These are phyloP conservation scores for Slavum lentiscoides DNA, from an alignment of 2,888 invertebrate species.

Conservation along the genomic window DNA sequence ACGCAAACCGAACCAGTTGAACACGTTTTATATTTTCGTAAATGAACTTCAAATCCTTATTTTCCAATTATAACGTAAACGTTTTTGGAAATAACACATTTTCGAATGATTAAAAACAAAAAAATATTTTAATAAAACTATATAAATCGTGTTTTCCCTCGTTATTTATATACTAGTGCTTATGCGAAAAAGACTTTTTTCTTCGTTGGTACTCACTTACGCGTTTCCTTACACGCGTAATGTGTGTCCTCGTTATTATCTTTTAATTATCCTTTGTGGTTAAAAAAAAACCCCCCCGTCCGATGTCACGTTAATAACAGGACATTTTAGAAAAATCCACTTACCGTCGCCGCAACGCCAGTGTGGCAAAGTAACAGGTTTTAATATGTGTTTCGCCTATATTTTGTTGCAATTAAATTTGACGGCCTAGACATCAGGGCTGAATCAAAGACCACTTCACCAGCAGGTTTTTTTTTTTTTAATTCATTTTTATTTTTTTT, in stretches of 20 bases:
- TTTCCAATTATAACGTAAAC: background rate
- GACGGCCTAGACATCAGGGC: slow-evolving; percentile 48
- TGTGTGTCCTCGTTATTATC: background rate
- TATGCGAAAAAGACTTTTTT: too few relatives aligned
- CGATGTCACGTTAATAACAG: background rate
- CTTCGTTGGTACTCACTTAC: background rate
- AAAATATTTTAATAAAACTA: background rate
- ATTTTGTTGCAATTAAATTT: slow-evolving; percentile 40
- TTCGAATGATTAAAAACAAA: too few relatives aligned
- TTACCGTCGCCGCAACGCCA: background rate
- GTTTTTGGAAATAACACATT: background rate
- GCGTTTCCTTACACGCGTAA: background rate
- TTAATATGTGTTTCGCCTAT: slow-evolving; percentile 20
- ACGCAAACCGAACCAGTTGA: background rate
- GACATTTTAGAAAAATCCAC: slow-evolving; percentile 14
- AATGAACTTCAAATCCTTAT: background rate
- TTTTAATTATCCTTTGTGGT: background rate
- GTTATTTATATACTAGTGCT: background rate
- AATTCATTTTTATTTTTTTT: background rate
- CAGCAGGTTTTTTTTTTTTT: slow-evolving; percentile 31
- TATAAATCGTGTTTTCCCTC: background rate
- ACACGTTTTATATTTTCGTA: slow-evolving; percentile 10
- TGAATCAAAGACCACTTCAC: slow-evolving; percentile 21
- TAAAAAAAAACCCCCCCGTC: background rate
- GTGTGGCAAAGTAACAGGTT: slow-evolving; percentile 24